Evolutionary conservation across 2,113 vertebrate genomes (phyloP), one percentile per base, ranked within the genome.

Genomic region (Piaya cayana): DNA sequence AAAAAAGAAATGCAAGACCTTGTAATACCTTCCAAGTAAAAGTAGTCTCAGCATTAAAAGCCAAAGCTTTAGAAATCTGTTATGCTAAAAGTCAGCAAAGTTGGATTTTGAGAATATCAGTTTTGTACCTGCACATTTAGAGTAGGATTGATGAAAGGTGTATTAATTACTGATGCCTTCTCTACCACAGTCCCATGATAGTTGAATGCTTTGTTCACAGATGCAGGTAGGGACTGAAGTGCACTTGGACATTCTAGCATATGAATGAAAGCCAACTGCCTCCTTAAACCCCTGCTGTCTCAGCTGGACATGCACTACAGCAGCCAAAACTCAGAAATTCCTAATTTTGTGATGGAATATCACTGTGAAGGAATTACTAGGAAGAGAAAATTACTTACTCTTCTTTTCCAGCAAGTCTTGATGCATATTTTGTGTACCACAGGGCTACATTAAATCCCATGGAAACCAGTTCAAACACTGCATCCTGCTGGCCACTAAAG

Each of bases 381-480:
- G 49, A 74, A 80, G 96, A 63, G 55, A 76, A 91, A 91, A 92
- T 68, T 75, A 98, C 99, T 98, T 98, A 99, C 99, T 99, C 99
- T 97, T 99, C 99, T 98, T 99, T 99, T 94, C 99, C 99, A 83
- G 99, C 98, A 15, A 99, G 96, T 97, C 99, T 98, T 36, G 99
- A 99, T 92, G 99, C 99, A 81, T 99, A 99, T 97, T 99, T 99
- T 80, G 99, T 99, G 96, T 99, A 98, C 99, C 99, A 99, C 11
- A 99, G 52, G 72, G 98, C 99, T 37, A 99, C 98, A 77, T 99
- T 99, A 97, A 99, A 99, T 88, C 98, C 98, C 98, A 99, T 99
- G 50, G 99, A 99, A 91, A 98, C 95, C 96, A 99, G 96, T 84
- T 99, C 99, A 97, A 99, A 99, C 59, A 99, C 96, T 39, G 99